Conservation (phyloP, 2,888 invertebrate genomes). For the Punctoribates punctum region DNA sequence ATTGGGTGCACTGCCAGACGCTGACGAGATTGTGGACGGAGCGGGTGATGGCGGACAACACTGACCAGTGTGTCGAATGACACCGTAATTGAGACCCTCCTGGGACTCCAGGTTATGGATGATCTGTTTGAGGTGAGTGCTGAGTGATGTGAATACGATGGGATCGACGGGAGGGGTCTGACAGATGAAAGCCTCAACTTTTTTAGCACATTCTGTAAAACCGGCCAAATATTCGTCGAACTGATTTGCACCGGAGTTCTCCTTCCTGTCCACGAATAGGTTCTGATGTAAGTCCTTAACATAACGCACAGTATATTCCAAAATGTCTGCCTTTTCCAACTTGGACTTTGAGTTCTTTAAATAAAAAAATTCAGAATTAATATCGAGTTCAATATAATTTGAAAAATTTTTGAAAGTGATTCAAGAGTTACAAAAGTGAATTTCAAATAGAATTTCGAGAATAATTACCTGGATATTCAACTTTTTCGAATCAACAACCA, state of each 20-base stretch:
- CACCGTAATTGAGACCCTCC: not conserved
- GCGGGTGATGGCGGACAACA: constrained; percentile 22
- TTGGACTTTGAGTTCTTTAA: constrained; percentile 35
- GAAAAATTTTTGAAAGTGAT: too few relatives aligned
- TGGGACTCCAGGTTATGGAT: not conserved
- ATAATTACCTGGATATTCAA: not conserved
- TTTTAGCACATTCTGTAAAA: constrained; percentile 81
- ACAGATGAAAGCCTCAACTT: constrained; percentile 58
- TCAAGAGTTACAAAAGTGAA: too few relatives aligned
- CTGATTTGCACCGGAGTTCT: not conserved
- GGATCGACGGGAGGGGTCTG: not conserved
- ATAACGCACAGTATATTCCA: constrained; percentile 46
- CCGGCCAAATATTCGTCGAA: constrained; percentile 81
- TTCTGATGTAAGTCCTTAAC: constrained; percentile 34
- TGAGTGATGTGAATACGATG: not conserved
- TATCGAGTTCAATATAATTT: too few relatives aligned
- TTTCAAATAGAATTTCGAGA: not conserved
- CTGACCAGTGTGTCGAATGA: not conserved
- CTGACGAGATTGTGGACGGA: not conserved
- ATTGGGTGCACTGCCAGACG: not conserved
- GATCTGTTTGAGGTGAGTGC: not conserved
- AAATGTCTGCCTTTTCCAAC: constrained; percentile 46
- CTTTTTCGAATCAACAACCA: constrained; percentile 43
- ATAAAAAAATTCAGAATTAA: not conserved
- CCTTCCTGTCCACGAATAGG: not conserved